Base-by-base conservation (phyloP, 2,888 invertebrate genomes). In the Macaria notata region DNA sequence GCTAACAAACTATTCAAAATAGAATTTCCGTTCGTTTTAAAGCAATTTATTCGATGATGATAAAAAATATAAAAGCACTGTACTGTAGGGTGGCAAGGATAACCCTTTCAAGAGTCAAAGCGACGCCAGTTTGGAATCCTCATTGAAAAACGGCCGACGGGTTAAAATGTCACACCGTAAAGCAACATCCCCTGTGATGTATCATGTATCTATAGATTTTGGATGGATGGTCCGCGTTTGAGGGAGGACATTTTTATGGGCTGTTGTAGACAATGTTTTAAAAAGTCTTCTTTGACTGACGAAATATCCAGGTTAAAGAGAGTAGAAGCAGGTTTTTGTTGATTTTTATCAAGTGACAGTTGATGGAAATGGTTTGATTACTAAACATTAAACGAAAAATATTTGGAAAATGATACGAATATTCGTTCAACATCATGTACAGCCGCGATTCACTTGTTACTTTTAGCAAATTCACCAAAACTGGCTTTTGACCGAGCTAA, bases 51-150 rank as follows among this genome's bases (percentile, higher is more conserved):
- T 83, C 76, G 63, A 68, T 77, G 79, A 76, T 83, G 81, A 83
- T 84, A 81, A 82, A 19, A 84, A 84, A 86, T 82, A 83, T 85
- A 83, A 84, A 86, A 85, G 78, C 51, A 74, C 68, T 66, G 76
- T 19, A 19, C 19, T 19, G 19, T 73, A 70, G 60, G 63, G 62
- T 60, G 60, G 76, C 79, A 68, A 72, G 83, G 79, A 81, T 79
- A 81, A 86, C 86, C 86, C 84, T 87, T 87, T 87, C 79, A 79
- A 74, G 65, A 70, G 73, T 81, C 77, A 81, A 81, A 84, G 79
- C 77, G 77, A 67, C 69, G 75, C 61, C 62, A 63, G 65, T 74
- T 74, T 73, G 71, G 77, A 78, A 77, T 82, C 73, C 81, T 79
- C 82, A 83, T 86, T 87, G 83, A 86, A 88, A 86, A 83, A 81